A percentile compares a stretch with the other conserved stretches of the same genome.
Evolutionary conservation across 2,797 vertebrate species (phyloP).

Genomic region (Hipposideros larvatus): DNA sequence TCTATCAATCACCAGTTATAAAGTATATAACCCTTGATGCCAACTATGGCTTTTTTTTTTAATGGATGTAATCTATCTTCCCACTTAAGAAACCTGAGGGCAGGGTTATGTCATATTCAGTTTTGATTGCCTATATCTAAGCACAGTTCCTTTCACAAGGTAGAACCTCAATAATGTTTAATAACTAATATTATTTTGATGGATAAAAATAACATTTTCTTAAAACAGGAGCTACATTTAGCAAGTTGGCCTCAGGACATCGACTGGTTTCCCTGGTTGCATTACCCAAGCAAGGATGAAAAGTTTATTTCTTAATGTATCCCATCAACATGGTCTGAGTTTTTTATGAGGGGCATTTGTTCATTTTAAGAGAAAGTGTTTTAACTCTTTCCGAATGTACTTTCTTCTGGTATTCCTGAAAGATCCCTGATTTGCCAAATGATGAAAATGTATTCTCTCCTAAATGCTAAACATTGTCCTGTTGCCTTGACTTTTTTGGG

Average conservation of each 20-base stretch:
- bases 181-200: conserved; percentile 39
- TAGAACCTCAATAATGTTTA: neutral
- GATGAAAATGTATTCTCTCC: neutral
- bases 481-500: neutral
- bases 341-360: neutral
- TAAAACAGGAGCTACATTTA: neutral
- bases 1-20: neutral
- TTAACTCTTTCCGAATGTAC: neutral
- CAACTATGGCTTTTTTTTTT: neutral
- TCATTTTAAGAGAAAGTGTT: neutral
- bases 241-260: neutral
- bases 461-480: neutral
- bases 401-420: neutral
- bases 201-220: conserved; percentile 40
- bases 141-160: neutral
- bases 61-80: neutral
- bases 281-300: neutral
- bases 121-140: neutral
- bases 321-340: neutral
- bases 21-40: neutral
- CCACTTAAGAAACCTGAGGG: neutral
- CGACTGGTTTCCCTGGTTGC: neutral
- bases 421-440: neutral
- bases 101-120: neutral
- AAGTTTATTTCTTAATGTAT: neutral